Evolutionary conservation across 2,113 vertebrate genomes (phyloP).

Genomic region (Deroptyus accipitrinus): DNA sequence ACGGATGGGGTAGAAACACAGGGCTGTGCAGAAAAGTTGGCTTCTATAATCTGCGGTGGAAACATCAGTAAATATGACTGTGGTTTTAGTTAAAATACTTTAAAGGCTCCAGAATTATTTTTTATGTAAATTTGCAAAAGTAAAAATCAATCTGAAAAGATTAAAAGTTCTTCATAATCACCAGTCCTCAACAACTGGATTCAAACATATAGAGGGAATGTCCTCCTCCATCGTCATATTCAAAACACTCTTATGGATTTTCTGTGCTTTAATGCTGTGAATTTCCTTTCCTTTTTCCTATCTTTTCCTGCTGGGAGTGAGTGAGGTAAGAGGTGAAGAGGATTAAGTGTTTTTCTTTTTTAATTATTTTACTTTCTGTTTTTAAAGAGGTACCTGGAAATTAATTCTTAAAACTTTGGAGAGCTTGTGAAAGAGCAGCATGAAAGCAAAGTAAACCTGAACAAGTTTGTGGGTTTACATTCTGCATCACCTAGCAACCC

Average conservation of each 20-base stretch:
- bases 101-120: not conserved
- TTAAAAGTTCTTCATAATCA: not conserved
- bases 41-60: slow-evolving; percentile 17
- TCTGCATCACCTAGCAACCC: slow-evolving; percentile 84
- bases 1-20: slow-evolving; percentile 9
- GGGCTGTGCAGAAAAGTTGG: slow-evolving; percentile 45
- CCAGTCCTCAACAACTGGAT: not conserved
- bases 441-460: slow-evolving; percentile 83
- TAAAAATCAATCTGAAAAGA: not conserved
- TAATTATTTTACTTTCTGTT: slow-evolving; percentile 51
- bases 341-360: not conserved
- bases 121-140: not conserved
- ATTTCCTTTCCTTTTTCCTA: not conserved
- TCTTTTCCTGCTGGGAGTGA: not conserved
- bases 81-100: not conserved
- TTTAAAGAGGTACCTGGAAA: slow-evolving; percentile 73
- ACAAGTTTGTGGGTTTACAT: slow-evolving; percentile 82
- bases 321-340: not conserved
- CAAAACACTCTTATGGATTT: not conserved
- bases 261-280: not conserved
- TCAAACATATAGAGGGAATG: not conserved
- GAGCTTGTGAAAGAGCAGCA: slow-evolving; percentile 76
- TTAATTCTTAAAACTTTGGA: slow-evolving; percentile 77
- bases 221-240: fast-evolving
- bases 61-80: slow-evolving; percentile 20